These are phyloP conservation scores for Wasmannia auropunctata DNA, from an alignment of 1,140 invertebrate genomes.

Conservation along the genomic window DNA sequence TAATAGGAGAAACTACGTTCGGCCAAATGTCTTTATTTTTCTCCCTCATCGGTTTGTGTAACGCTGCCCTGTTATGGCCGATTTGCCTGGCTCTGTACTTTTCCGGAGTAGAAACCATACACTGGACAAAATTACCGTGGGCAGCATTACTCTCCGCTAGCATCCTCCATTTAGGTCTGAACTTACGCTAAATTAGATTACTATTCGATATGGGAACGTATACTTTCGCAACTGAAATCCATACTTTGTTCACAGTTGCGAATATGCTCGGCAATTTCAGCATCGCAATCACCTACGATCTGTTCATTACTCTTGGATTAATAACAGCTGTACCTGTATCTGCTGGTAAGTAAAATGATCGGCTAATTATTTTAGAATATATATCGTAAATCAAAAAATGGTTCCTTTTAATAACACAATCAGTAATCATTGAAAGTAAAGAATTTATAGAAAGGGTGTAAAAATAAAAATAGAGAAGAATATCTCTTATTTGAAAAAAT, in stretches of 20 bases:
- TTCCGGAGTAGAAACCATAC: constrained; percentile 92
- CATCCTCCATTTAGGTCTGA: constrained; percentile 89
- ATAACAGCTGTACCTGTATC: constrained; percentile 96
- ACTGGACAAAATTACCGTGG: constrained; percentile 93
- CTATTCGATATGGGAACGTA: background rate
- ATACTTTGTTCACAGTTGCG: constrained; percentile 89
- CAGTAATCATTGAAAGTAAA: background rate
- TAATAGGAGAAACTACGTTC: constrained; percentile 95
- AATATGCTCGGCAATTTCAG: constrained; percentile 96
- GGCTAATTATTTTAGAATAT: background rate
- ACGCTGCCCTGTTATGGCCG: constrained; percentile 94
- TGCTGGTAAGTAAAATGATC: constrained; percentile 88
- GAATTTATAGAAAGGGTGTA: background rate
- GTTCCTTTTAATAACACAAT: background rate
- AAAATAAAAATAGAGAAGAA: background rate
- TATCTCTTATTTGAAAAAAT: background rate
- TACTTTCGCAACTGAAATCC: background rate
- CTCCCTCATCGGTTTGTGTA: constrained; percentile 93
- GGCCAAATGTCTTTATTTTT: constrained; percentile 95
- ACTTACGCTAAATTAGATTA: background rate
- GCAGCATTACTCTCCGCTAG: constrained; percentile 91
- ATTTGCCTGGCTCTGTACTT: constrained; percentile 93
- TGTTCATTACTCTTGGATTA: constrained; percentile 96
- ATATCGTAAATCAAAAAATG: background rate
- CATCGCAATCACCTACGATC: constrained; percentile 95